Conservation (phyloP, 1,140 invertebrate genomes). For the Campoletis sonorensis region DNA sequence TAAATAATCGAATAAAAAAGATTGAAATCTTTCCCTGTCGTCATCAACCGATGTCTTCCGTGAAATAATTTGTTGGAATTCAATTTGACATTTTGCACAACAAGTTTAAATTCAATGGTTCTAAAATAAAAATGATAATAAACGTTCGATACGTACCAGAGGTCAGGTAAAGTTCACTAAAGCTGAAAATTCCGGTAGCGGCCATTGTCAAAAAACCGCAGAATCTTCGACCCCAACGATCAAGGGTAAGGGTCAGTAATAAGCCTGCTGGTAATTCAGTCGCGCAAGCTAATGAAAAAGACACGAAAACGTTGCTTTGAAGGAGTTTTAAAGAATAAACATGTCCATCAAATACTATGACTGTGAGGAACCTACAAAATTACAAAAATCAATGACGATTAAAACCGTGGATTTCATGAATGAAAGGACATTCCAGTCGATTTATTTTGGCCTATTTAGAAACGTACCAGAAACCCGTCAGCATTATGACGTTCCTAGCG, state of each 20-base stretch:
- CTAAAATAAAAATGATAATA: background rate
- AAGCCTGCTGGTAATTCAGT: constrained; percentile 85
- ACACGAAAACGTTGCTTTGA: constrained; percentile 82
- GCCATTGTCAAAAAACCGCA: constrained; percentile 78
- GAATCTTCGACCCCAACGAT: constrained; percentile 81
- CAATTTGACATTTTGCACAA: background rate
- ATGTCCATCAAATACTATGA: constrained; percentile 82
- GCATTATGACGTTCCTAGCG: constrained; percentile 77
- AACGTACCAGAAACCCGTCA: constrained; percentile 77
- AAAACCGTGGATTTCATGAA: too few relatives aligned
- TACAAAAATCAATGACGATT: background rate
- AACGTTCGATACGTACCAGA: constrained; percentile 60
- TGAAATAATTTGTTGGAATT: background rate
- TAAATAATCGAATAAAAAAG: background rate
- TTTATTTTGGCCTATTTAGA: background rate
- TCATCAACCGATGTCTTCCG: background rate
- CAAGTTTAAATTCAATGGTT: background rate
- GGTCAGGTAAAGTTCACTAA: constrained; percentile 70
- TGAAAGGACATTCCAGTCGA: too few relatives aligned
- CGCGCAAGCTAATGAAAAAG: constrained; percentile 82
- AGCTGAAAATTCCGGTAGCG: constrained; percentile 76
- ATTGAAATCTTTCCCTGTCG: background rate
- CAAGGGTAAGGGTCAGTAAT: constrained; percentile 80
- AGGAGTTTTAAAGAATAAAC: constrained; percentile 81
- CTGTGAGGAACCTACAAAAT: constrained; percentile 79